Conservation (phyloP, 2,113 vertebrate genomes). For the Bos javanicus region DNA sequence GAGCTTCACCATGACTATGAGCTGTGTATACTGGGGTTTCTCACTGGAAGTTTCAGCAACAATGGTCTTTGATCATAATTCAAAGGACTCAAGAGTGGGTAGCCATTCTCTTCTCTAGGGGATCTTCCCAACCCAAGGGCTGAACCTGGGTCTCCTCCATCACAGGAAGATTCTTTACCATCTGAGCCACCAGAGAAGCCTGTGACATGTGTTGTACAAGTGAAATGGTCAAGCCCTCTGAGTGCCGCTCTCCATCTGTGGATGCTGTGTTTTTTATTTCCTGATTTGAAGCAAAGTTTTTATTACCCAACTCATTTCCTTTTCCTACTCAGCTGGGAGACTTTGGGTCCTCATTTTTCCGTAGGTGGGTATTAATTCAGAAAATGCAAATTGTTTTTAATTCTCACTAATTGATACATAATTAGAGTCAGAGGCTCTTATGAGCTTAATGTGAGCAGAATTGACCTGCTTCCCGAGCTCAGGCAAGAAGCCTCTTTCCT, state of each 20-base stretch:
- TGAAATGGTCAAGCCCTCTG: neutral
- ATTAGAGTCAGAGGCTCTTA: neutral
- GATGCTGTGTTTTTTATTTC: neutral
- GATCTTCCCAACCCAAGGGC: neutral
- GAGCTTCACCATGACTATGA: neutral
- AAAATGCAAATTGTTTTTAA: neutral
- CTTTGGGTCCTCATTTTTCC: neutral
- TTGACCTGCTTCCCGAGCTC: neutral
- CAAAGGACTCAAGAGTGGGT: neutral
- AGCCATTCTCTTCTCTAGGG: neutral
- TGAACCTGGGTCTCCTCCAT: neutral
- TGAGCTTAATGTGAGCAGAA: neutral
- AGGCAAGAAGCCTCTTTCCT: neutral
- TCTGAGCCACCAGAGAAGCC: neutral
- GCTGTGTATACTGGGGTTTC: neutral
- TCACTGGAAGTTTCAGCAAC: neutral
- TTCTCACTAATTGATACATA: neutral
- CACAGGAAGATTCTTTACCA: neutral
- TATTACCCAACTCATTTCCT: neutral
- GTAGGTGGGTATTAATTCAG: neutral
- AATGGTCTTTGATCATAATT: neutral
- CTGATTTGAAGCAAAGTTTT: neutral
- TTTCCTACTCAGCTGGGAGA: neutral
- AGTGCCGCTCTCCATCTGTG: neutral
- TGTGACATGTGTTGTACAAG: accelerated